Evolutionary conservation across 1,140 invertebrate genomes (phyloP).

Genomic region (Pectinophora gossypiella): DNA sequence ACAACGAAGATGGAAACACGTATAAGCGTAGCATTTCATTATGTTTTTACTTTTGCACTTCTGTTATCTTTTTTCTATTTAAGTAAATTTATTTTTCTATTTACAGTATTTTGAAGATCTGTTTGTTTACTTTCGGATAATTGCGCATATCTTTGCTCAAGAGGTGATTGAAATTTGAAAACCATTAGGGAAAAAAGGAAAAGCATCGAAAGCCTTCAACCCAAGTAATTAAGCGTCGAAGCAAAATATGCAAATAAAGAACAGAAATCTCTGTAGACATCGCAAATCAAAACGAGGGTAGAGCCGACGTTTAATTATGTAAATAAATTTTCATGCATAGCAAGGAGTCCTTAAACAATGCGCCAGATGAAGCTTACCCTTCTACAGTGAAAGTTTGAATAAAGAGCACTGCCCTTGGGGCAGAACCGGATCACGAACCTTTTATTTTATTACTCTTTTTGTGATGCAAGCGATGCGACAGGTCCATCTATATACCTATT

Average conservation of each 20-base stretch:
- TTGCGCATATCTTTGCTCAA: background rate
- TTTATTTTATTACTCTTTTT: conserved; percentile 36
- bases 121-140: background rate
- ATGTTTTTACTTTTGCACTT: background rate
- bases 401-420: conserved; percentile 52
- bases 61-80: background rate
- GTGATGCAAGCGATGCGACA: background rate
- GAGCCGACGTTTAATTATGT: conserved; percentile 66
- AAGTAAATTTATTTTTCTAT: background rate
- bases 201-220: conserved; percentile 7
- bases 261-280: conserved; percentile 55
- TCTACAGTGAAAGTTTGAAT: conserved; percentile 58
- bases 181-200: background rate
- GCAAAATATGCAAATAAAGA: conserved; percentile 61
- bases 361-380: conserved; percentile 55
- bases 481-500: too few relatives aligned
- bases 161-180: background rate
- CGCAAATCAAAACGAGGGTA: conserved; percentile 63
- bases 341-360: conserved; percentile 62
- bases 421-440: conserved; percentile 36
- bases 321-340: conserved; percentile 70
- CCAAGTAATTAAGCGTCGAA: conserved; percentile 47
- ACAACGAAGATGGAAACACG: background rate
- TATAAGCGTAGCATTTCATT: background rate
- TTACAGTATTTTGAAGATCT: background rate